Base-by-base conservation (phyloP, 2,888 invertebrate species). In the Eristalis intricaria region DNA sequence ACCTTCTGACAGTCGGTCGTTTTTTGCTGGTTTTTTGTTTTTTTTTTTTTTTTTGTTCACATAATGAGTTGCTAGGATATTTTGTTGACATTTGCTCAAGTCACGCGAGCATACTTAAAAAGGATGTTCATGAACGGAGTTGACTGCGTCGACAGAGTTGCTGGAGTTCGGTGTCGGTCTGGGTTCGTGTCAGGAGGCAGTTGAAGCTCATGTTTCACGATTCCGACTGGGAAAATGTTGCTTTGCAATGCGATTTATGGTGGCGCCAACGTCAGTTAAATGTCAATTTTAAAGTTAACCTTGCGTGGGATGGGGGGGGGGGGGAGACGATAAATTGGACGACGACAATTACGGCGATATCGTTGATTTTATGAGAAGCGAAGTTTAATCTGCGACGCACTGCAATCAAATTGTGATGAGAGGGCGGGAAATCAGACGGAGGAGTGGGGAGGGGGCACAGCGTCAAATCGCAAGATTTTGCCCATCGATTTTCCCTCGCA, bases 211-310 rank as follows among this genome's bases (percentile, higher is more conserved):
- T 83, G 83, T 87, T 87, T 78, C 79, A 83, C 83, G 83, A 83
- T 77, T 78, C 74, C 77, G 66, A 69, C 29, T 71, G 43, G 40
- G 19, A 80, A 70, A 75, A 75, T 70, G 71, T 71, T 71, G 63
- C 75, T 86, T 83, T 70, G 78, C 86, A 71, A 79, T 83, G 83
- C 86, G 83, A 87, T 87, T 87, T 87, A 83, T 75, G 75, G 73
- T 83, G 86, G 86, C 86, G 86, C 86, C 86, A 87, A 79, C 66
- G 83, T 87, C 86, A 83, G 86, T 87, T 87, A 87, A 87, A 83
- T 87, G 83, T 87, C 83, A 83, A 87, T 83, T 87, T 83, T 83
- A 83, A 87, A 83, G 69, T 79, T 87, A 71, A 83, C 66, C 82
- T 77, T 66, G 79, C 40, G 65, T 78, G 78, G 61, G 50, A 8